Evolutionary conservation across 2,797 vertebrate species (phyloP).

Genomic region (Thunnus albacares): DNA sequence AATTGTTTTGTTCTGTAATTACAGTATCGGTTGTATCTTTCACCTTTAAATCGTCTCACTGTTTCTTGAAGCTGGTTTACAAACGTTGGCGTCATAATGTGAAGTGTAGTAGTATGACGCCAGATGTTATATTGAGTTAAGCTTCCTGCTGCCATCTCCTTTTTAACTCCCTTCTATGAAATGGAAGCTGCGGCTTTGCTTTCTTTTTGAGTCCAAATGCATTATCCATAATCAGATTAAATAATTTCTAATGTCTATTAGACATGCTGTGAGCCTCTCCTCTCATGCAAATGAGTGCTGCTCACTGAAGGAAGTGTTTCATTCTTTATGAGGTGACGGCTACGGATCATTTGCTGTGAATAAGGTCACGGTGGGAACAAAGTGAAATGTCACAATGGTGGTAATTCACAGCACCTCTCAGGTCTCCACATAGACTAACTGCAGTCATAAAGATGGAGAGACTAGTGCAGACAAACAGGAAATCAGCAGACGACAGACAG

Average conservation of each 20-base stretch:
- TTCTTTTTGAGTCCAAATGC: slow-evolving; percentile 33
- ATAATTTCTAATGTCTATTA: slow-evolving; percentile 61
- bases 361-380: slow-evolving; percentile 55
- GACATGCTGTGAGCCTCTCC: slow-evolving; percentile 43
- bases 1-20: neutral
- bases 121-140: slow-evolving; percentile 25
- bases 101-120: neutral
- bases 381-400: slow-evolving; percentile 36
- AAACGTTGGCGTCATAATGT: slow-evolving; percentile 29
- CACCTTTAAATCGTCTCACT: neutral
- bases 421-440: slow-evolving; percentile 20
- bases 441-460: slow-evolving; percentile 12
- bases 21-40: slow-evolving; percentile 6
- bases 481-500: slow-evolving; percentile 17
- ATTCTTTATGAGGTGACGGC: slow-evolving; percentile 40
- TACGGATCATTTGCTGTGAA: slow-evolving; percentile 40
- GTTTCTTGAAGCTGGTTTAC: slow-evolving; percentile 13
- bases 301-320: slow-evolving; percentile 24
- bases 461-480: slow-evolving; percentile 44
- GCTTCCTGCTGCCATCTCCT: slow-evolving; percentile 12
- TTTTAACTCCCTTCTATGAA: slow-evolving; percentile 15
- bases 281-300: slow-evolving; percentile 56
- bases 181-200: slow-evolving; percentile 15
- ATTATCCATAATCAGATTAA: slow-evolving; percentile 57
- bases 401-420: slow-evolving; percentile 32